These are phyloP conservation scores for Zaprionus lineosus DNA, from an alignment of 2,888 invertebrate species.

Conservation along the genomic window DNA sequence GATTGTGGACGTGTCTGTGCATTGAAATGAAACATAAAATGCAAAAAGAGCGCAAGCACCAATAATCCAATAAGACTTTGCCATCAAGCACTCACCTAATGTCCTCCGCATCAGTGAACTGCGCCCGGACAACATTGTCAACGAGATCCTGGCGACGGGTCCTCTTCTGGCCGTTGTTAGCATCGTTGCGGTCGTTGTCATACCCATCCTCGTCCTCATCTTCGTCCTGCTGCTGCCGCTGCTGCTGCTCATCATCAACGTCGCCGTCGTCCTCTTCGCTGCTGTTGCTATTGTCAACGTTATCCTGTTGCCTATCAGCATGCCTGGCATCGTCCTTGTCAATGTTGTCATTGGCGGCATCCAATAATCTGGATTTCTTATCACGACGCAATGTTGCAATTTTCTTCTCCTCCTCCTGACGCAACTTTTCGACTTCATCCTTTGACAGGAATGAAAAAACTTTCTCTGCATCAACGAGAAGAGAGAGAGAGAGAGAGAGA, in stretches of 20 bases:
- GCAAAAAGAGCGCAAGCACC: conserved; percentile 54
- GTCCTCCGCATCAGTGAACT: conserved; percentile 76
- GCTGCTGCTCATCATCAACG: conserved; percentile 24
- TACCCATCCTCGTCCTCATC: conserved; percentile 39
- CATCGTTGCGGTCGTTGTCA: conserved; percentile 44
- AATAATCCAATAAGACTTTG: conserved; percentile 49
- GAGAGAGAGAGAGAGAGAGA: conserved; percentile 70
- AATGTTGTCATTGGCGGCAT: conserved; percentile 79
- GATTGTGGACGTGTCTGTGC: conserved; percentile 68
- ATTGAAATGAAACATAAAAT: conserved; percentile 68
- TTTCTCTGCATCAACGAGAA: too few species aligned
- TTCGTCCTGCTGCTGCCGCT: conserved; percentile 39
- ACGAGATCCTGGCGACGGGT: conserved; percentile 60
- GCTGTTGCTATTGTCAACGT: conserved; percentile 54
- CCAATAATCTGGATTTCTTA: conserved; percentile 82
- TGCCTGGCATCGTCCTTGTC: conserved; percentile 69
- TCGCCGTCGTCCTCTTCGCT: conserved; percentile 50
- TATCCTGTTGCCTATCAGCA: conserved; percentile 62
- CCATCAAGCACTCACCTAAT: conserved; percentile 73
- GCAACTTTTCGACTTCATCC: conserved; percentile 96
- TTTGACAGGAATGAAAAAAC: conserved; percentile 96
- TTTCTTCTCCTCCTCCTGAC: conserved; percentile 95
- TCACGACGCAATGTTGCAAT: conserved; percentile 86
- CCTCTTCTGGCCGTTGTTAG: conserved; percentile 41
- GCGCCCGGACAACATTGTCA: conserved; percentile 63